A percentile compares a stretch with the other conserved stretches of the same genome.
These are phyloP conservation scores for Perizoma flavofasciatum DNA, from an alignment of 2,888 invertebrate species.

Conservation along the genomic window DNA sequence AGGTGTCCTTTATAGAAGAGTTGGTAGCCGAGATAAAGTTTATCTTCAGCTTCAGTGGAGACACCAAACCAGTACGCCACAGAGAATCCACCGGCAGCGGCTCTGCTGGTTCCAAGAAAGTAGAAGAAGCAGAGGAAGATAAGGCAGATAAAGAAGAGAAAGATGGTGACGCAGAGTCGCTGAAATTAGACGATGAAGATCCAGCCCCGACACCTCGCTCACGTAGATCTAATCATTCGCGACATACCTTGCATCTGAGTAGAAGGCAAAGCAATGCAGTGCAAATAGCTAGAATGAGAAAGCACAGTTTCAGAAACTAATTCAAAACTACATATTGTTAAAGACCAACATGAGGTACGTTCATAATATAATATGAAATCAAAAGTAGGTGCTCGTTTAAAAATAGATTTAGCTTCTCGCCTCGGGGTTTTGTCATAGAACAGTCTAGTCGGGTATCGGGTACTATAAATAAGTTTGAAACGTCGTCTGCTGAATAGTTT, in stretches of 20 bases:
- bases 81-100: slow-evolving; percentile 65
- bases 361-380: background rate
- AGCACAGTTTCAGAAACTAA: slow-evolving; percentile 54
- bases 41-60: slow-evolving; percentile 87
- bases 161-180: slow-evolving; percentile 48
- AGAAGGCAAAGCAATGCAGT: slow-evolving; percentile 72
- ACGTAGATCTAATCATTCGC: slow-evolving; percentile 66
- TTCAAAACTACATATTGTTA: background rate
- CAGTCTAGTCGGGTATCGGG: slow-evolving; percentile 3
- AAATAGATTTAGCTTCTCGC: slow-evolving; percentile 12
- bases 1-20: slow-evolving; percentile 87
- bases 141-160: slow-evolving; percentile 48
- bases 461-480: slow-evolving; percentile 9
- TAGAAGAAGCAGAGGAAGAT: slow-evolving; percentile 39
- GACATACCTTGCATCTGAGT: slow-evolving; percentile 65
- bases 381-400: background rate
- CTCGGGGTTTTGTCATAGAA: background rate
- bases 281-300: slow-evolving; percentile 70
- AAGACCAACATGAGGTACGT: background rate
- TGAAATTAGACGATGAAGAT: slow-evolving; percentile 51
- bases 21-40: slow-evolving; percentile 89
- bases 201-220: slow-evolving; percentile 64
- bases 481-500: background rate
- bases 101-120: slow-evolving; percentile 58
- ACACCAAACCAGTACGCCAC: slow-evolving; percentile 87